Evolutionary conservation across 2,113 vertebrate species (phyloP), one percentile per base, ranked within the genome.

Genomic region (Polypterus senegalus): DNA sequence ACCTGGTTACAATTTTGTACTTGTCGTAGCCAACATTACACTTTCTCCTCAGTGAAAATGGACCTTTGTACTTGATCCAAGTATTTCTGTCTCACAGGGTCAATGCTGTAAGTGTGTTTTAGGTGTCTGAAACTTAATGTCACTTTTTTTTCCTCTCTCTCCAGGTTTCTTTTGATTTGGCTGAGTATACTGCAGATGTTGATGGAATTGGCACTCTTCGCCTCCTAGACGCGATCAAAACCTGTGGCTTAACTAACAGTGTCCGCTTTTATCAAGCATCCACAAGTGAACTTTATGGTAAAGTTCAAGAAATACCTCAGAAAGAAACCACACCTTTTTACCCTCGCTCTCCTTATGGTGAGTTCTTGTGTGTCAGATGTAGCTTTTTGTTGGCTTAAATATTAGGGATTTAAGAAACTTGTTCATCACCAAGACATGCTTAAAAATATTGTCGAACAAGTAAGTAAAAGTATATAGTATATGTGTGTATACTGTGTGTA

Each of bases 191-290:
- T 0, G 96, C 96, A 0, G 92, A 98, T 0, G 96, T 98, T 62
- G 96, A 99, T 3, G 96, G 96, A 0, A 82, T 99, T 46, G 96
- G 96, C 4, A 99, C 96, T 3, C 80, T 99, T 56, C 85, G 96
- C 6, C 86, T 99, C 59, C 70, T 99, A 67, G 96, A 98, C 66
- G 96, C 96, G 45, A 77, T 98, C 47, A 97, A 97, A 81, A 99
- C 96, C 1, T 99, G 96, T 53, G 91, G 91, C 59, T 87, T 99
- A 73, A 93, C 92, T 73, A 80, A 78, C 68, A 87, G 74, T 6
- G 89, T 98, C 47, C 91, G 88, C 60, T 98, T 99, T 82, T 99
- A 99, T 80, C 96, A 99, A 85, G 96, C 96, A 63, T 99, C 96
- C 54, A 99, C 96, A 59, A 99, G 96, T 63, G 96, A 99, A 76